Base-by-base conservation (phyloP, 2,113 vertebrate genomes). In the Trogon melanurus region DNA sequence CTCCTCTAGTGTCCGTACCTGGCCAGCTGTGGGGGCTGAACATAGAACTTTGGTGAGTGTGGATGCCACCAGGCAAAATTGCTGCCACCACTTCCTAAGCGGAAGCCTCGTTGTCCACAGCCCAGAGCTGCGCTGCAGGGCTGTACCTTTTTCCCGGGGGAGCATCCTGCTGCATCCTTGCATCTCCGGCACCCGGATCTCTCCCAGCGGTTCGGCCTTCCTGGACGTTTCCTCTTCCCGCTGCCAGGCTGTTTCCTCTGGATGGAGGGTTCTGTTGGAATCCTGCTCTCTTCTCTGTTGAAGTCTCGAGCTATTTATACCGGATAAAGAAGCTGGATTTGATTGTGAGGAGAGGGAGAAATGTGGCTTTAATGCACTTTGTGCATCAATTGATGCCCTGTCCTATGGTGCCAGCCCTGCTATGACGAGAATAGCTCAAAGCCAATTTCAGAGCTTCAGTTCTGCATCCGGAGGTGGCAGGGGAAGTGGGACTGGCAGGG, bases 121-220 rank as follows among this genome's bases (percentile, higher is more conserved):
- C 70, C 61, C 45, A 0, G 1, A 79, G 54, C 57, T 53, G 64
- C 1, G 1, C 58, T 25, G 38, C 58, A 23, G 30, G 45, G 67
- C 56, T 1, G 0, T 23, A 13, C 18, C 0, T 95, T 92, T 74
- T 88, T 50, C 79, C 1, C 0, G 10, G 78, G 85, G 41, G 66
- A 86, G 71, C 85, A 95, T 96, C 92, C 88, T 88, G 88, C 54
- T 2, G 8, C 92, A 94, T 93, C 66, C 91, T 27, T 84, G 76
- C 44, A 13, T 84, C 93, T 84, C 72, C 29, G 29, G 75, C 54
- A 71, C 66, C 72, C 75, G 85, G 93, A 97, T 96, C 79, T 94
- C 79, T 94, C 79, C 58, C 72, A 75, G 80, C 12, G 2, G 80
- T 74, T 86, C 1, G 0, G 41, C 88, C 93, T 97, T 96, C 92